These are phyloP conservation scores for Cyanoderma ruficeps DNA, from an alignment of 2,113 vertebrate genomes.

Conservation along the genomic window DNA sequence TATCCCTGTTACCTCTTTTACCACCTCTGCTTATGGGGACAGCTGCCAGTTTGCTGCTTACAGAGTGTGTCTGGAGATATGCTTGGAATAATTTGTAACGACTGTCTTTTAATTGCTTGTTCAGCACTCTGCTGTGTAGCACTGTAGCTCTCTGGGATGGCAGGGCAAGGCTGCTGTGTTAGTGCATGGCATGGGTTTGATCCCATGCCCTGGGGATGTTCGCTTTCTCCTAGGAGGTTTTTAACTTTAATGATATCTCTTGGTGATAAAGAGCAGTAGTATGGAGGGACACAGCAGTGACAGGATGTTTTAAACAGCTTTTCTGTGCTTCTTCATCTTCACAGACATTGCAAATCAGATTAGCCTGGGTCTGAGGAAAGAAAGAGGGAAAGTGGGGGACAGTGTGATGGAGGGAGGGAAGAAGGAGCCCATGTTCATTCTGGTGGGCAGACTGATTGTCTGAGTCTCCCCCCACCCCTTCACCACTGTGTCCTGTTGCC, in stretches of 20 bases:
- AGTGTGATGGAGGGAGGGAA: background rate
- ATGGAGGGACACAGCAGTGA: slow-evolving; percentile 39
- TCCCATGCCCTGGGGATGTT: background rate
- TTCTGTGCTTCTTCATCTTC: slow-evolving; percentile 67
- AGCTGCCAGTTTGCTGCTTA: slow-evolving; percentile 9
- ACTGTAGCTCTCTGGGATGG: background rate
- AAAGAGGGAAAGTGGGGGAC: background rate
- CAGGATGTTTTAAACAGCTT: slow-evolving; percentile 72
- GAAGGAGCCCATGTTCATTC: background rate
- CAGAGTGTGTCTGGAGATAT: background rate
- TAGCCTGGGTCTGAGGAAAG: slow-evolving; percentile 25
- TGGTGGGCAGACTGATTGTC: background rate
- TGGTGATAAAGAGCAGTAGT: background rate
- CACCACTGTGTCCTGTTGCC: background rate
- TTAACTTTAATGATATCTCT: slow-evolving; percentile 67
- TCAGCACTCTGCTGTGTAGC: background rate
- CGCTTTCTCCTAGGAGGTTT: slow-evolving; percentile 50
- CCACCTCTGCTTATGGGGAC: background rate
- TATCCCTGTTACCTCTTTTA: background rate
- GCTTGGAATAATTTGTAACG: background rate
- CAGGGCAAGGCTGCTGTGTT: background rate
- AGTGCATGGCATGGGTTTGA: background rate
- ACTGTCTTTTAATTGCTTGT: slow-evolving; percentile 41
- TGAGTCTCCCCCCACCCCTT: background rate
- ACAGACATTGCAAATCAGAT: slow-evolving; percentile 68